Evolutionary conservation across 2,888 invertebrate genomes (phyloP), one percentile per base, ranked within the genome.

Genomic region (Asteroscopus sphinx): DNA sequence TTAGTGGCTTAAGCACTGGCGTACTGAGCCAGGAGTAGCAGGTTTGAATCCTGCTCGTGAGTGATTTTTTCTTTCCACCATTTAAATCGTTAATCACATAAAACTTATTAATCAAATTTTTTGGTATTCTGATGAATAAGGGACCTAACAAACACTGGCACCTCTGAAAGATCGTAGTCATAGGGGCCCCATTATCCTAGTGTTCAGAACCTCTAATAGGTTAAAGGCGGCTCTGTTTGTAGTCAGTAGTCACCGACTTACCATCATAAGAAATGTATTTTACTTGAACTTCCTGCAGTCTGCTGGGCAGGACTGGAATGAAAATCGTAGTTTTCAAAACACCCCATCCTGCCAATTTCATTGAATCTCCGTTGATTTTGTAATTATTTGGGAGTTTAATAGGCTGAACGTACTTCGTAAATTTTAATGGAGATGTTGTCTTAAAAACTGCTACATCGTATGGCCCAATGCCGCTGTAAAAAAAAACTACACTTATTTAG

Each of bases 401-500:
- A 0, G 95, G 93, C 47, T 91, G 86, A 0, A 95, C 83, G 64
- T 83, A 83, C 26, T 86, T 83, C 8, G 89, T 90, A 49, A 87
- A 90, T 16, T 51, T 63, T 40, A 94, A 89, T 1, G 89, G 84
- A 3, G 69, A 69, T 26, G 66, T 74, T 13, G 92, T 86, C 61
- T 81, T 85, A 2, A 96, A 83, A 25, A 96, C 77, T 3, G 95
- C 95, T 49, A 96, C 94, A 72, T 96, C 96, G 66, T 95, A 91
- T 15, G 92, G 88, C 7, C 90, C 92, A 25, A 95, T 88, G 1
- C 86, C 91, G 42, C 60, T 65, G 55, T 11, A 45, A 65, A 49
- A 46, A 30, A 26, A 46, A 3, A 44, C 15, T 9, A n/a, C 35
- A 39, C 36, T n/a, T 4, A 21, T 44, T 11, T 8, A 7, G 7